Base-by-base conservation (phyloP, 2,797 vertebrate species). In the Euthynnus affinis region DNA sequence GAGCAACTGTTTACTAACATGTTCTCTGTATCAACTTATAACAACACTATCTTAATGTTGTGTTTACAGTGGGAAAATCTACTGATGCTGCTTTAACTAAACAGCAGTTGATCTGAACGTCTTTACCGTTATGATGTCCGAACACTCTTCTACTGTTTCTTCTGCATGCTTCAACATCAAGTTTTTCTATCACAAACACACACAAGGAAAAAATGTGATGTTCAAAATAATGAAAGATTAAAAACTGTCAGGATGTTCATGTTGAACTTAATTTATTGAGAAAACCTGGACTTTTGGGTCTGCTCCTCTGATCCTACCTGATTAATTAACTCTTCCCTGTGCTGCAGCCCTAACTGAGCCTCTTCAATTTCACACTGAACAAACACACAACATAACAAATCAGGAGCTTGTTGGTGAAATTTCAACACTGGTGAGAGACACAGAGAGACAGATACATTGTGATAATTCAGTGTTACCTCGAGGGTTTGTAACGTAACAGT, bases 41-140 rank as follows among this genome's bases (percentile, higher is more conserved):
- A 9, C 6, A 34, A 34, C 9, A 9, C 34, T 9, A 37, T 6
- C 34, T 37, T 12, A 40, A 40, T 40, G 40, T 40, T 40, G 40
- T 12, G 9, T 10, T 40, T 40, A 40, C 37, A 49, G 18, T 49
- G 18, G 17, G 18, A 49, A 49, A 49, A 49, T 49, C 6, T 20
- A 49, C 20, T 20, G 6, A 49, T 14, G 18, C 18, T 49, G 46
- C 46, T 42, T 42, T 42, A 42, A 59, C 46, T 29, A 17, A 60
- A n/a, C 15, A 58, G 17, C 12, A 15, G 6, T 4, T 9, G 6
- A 61, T 71, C 34, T 63, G 20, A 80, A 48, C 4, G 37, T 49
- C 2, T 57, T 63, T 80, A 92, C 93, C 87, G 89, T 78, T 23
- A 92, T 87, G 72, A 87, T 57, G 48, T 46, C 65, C 4, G 69